Evolutionary conservation across 2,797 vertebrate genomes (phyloP), one percentile per base, ranked within the genome.

Genomic region (Pseudomugil gertrudae): DNA sequence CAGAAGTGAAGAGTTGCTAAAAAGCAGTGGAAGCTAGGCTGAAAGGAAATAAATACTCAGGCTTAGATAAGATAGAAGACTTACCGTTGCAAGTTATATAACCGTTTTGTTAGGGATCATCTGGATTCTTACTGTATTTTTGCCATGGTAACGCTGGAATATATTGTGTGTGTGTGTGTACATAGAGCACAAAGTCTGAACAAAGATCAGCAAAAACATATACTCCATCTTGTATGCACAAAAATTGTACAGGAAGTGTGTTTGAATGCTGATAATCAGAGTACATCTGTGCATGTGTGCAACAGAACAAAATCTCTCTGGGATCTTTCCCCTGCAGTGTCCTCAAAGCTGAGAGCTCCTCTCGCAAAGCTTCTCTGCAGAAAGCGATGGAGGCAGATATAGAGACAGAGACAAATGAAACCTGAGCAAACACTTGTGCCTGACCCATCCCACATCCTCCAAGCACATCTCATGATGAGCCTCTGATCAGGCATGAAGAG

Each of bases 81-180:
- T 89, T 91, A 78, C 78, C 67, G 65, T 86, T 38, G 86, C 89
- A 87, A 84, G 90, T 94, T 94, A 95, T 88, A 87, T 93, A 94
- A 94, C 81, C 90, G 79, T 89, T 92, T 91, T 92, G 89, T 92
- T 90, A 91, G 87, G 79, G 80, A 90, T 92, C 90, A 90, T 86
- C 90, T 89, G 87, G 84, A 92, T 90, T 91, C 72, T 80, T 84
- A 91, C 90, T 90, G 91, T 90, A 90, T 91, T 92, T 90, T 88
- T 83, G 91, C 91, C 90, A 94, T 92, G 91, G 91, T 85, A 92
- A 93, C 90, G 7, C 73, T 74, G 79, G 77, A 56, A 85, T 66
- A 33, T 81, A n/a, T 33, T 75, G 66, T 63, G 47, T 63, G n/a
- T 62, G 35, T 50, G 14, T 62, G n/a, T 62, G 35, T 50, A 10